Conservation (phyloP, 2,888 invertebrate genomes). For the Neoitamus cyanurus region DNA sequence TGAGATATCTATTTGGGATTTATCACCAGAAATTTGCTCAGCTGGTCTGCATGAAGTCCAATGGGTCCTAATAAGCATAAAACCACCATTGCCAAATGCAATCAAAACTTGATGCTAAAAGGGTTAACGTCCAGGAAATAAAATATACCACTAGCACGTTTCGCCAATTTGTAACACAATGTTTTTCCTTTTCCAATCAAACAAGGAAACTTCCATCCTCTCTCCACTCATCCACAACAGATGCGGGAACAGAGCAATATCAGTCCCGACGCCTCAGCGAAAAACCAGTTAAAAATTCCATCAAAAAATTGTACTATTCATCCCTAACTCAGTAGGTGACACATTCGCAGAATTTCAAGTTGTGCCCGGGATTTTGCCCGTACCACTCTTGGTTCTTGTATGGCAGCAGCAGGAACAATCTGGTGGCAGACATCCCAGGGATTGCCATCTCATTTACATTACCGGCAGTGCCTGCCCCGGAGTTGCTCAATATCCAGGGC, state of each 20-base stretch:
- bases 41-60: too few relatives aligned
- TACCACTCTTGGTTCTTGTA: background rate
- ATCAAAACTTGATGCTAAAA: background rate
- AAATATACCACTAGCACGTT: background rate
- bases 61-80: background rate
- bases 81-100: background rate
- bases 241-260: background rate
- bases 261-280: background rate
- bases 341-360: background rate
- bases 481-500: background rate
- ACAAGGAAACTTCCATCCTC: background rate
- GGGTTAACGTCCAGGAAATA: background rate
- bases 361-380: background rate
- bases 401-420: background rate
- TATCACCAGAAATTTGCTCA: background rate
- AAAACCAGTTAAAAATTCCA: conserved; percentile 1
- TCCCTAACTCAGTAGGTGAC: background rate
- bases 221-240: background rate
- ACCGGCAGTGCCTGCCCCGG: background rate
- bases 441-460: conserved; percentile 5
- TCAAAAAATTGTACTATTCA: conserved; percentile 24
- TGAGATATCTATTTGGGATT: background rate
- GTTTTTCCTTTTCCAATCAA: background rate
- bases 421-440: background rate
- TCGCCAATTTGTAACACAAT: background rate